Evolutionary conservation across 37 sponge, comb jelly and placozoan genomes (phyloP), one percentile per base, ranked within the genome.

Genomic region (Aphrocallistes beatrix): DNA sequence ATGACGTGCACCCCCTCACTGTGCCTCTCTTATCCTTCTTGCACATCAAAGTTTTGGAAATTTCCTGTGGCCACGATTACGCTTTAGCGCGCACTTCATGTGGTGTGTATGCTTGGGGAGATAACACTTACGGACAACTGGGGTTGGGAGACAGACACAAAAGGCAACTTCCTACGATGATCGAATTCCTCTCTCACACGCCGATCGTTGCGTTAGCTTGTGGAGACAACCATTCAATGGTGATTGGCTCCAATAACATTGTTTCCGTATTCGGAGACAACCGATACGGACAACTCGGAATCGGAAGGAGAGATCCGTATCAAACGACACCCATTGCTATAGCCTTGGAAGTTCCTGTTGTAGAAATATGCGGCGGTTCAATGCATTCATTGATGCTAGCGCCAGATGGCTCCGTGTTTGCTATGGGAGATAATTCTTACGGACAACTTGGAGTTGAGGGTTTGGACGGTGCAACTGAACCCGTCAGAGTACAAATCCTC

Each of bases 1-100:
- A 60, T 25, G 75, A 60, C 34, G n/a, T 60, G 75, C 75, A 60
- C n/a, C 75, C 75, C 21, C 75, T 60, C 21, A 60, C 75, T 60
- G 75, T 60, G 3, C 75, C 75, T 28, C 75, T 60, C 75, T 60
- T 60, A 30, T 60, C 75, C 75, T 60, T 60, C 75, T 60, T 60
- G 75, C 75, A 60, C n/a, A 60, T 60, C 34, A 60, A 60, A 13
- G 75, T 60, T 6, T 28, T 60, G 75, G 21, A 60, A 6, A 60
- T 60, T 25, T 3, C 75, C 75, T 60, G 75, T 60, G 75, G 75
- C 25, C 10, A 25, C 28, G 75, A 60, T 6, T 30, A 60, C 21
- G 10, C 75, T 25, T 19, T 60, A 6, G 75, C n/a, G 3, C 75
- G 75, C 34, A 60, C 75, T 32, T 60, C 75, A 25, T 60, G n/a